Evolutionary conservation across 92 coral and sea anemone species (phyloP).

Genomic region (Nematostella vectensis): DNA sequence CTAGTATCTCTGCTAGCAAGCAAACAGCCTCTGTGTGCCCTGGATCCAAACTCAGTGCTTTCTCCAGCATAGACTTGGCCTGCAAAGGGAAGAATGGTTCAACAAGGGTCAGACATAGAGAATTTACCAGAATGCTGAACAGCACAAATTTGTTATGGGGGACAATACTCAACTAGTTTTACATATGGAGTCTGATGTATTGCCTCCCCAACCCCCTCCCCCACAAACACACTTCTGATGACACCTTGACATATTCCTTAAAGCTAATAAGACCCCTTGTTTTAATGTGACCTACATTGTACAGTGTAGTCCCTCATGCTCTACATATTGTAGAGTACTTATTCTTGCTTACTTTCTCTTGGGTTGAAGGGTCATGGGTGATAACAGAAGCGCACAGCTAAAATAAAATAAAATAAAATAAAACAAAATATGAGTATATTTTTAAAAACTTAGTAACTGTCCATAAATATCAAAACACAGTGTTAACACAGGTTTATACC

Average conservation of each 20-base stretch:
- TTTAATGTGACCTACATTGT: too few species aligned
- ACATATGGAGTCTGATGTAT: too few species aligned
- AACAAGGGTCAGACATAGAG: not conserved
- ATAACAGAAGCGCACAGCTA: conserved; percentile 82
- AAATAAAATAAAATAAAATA: conserved; percentile 3
- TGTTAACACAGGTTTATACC: conserved; percentile 28
- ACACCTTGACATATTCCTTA: too few species aligned
- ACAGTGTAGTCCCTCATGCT: too few species aligned
- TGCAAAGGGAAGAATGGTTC: conserved; percentile 6
- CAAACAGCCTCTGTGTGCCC: conserved; percentile 90
- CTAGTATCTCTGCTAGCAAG: conserved; percentile 81
- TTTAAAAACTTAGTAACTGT: not conserved
- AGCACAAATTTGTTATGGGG: too few species aligned
- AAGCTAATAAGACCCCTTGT: too few species aligned
- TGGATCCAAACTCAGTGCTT: conserved; percentile 73
- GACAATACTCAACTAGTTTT: too few species aligned
- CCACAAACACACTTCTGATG: too few species aligned
- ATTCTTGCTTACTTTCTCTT: conserved; percentile 56
- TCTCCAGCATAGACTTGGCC: conserved; percentile 83
- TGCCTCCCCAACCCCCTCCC: too few species aligned
- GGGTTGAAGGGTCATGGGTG: conserved; percentile 57
- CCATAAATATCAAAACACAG: not conserved
- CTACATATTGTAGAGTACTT: too few species aligned
- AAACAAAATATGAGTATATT: too few species aligned
- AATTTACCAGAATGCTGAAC: too few species aligned